Evolutionary conservation across 2,113 vertebrate genomes (phyloP).

Genomic region (Nyctibius bracteatus): DNA sequence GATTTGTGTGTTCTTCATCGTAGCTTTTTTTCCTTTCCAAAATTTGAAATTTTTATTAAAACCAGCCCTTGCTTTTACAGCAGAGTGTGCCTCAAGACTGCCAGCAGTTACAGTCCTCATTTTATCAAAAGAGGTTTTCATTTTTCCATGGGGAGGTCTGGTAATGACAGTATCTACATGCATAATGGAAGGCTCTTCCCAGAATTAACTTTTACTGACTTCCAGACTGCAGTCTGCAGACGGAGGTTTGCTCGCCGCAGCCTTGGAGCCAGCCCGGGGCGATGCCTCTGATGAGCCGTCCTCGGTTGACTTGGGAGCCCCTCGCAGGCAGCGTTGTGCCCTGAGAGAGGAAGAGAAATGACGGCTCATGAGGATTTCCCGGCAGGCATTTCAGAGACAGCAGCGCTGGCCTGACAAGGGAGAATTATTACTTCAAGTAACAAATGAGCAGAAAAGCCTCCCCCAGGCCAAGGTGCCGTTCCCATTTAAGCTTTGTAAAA

Average conservation of each 20-base stretch:
- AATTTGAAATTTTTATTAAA: background rate
- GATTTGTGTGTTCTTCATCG: background rate
- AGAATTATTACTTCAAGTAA: background rate
- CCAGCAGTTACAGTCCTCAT: background rate
- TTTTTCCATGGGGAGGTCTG: background rate
- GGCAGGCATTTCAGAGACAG: background rate
- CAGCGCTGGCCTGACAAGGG: background rate
- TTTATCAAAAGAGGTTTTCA: background rate
- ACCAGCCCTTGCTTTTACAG: background rate
- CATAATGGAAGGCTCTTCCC: background rate
- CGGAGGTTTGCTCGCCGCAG: background rate
- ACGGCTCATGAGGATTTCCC: background rate
- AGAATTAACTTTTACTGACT: background rate
- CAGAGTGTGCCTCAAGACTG: background rate
- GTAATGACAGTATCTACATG: background rate
- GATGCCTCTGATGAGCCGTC: background rate
- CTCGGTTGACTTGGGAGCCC: background rate
- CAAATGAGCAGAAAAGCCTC: constrained; percentile 25
- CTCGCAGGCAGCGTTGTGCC: background rate
- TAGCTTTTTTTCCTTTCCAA: background rate
- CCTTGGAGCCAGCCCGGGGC: background rate
- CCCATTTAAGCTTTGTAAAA: background rate
- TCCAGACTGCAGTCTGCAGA: background rate
- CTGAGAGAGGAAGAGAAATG: background rate
- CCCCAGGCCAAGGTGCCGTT: background rate